A percentile compares a stretch with the other conserved stretches of the same genome.
These are phyloP conservation scores for Lacerta agilis DNA, from an alignment of 2,797 vertebrate species.

Conservation along the genomic window DNA sequence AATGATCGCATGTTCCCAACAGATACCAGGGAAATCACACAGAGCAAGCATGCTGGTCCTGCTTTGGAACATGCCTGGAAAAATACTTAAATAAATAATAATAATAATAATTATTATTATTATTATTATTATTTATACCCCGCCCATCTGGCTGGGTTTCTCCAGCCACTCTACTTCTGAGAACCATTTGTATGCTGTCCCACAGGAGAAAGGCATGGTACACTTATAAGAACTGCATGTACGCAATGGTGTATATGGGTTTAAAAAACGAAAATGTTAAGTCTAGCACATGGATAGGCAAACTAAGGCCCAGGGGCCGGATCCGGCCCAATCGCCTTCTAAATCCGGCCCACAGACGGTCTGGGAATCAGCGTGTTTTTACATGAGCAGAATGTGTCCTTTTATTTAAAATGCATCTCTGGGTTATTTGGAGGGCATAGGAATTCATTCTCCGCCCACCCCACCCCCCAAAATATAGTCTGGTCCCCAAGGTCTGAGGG, in stretches of 20 bases:
- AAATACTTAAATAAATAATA: not conserved
- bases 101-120: too few species aligned
- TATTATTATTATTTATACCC: too few species aligned
- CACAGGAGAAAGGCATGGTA: not conserved
- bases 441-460: too few species aligned
- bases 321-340: too few species aligned
- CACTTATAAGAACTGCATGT: not conserved
- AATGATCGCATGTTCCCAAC: not conserved
- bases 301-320: too few species aligned
- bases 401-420: too few species aligned
- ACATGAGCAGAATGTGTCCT: too few species aligned
- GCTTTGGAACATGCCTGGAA: not conserved
- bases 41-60: not conserved
- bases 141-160: too few species aligned
- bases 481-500: too few species aligned
- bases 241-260: not conserved
- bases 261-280: not conserved
- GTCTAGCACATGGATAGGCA: not conserved
- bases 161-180: not conserved
- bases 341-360: accelerated
- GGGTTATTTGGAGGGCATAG: too few species aligned
- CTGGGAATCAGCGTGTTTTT: too few species aligned
- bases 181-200: not conserved
- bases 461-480: too few species aligned
- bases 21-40: not conserved